These are phyloP conservation scores for Mirza zaza DNA, from an alignment of 2,113 vertebrate species.

Conservation along the genomic window DNA sequence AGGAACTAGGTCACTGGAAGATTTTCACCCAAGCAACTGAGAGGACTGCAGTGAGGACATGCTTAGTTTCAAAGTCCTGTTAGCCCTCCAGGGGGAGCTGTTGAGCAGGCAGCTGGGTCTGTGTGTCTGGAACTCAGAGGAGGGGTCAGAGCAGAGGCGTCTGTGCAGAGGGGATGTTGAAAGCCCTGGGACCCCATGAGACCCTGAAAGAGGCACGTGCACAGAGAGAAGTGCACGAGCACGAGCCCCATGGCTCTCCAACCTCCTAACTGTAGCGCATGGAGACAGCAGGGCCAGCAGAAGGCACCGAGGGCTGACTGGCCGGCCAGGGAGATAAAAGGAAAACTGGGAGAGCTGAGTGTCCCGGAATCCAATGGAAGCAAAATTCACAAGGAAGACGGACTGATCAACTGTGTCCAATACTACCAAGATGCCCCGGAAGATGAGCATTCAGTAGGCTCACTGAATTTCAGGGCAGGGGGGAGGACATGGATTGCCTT, in stretches of 20 bases:
- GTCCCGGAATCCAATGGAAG: neutral
- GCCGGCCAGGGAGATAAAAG: neutral
- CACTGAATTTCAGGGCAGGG: neutral
- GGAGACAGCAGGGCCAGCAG: neutral
- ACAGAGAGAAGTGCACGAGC: too few species aligned
- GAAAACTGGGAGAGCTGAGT: neutral
- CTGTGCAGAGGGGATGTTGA: too few species aligned
- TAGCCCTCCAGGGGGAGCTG: neutral
- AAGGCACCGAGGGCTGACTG: neutral
- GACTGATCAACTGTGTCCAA: neutral
- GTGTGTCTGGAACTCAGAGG: neutral
- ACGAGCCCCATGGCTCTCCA: too few species aligned
- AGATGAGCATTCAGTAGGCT: neutral
- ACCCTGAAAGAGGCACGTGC: too few species aligned
- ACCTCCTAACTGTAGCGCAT: neutral
- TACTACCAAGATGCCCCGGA: neutral
- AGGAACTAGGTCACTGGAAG: rapidly evolving
- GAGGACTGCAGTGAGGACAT: neutral
- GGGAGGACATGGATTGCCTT: neutral
- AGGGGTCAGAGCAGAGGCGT: too few species aligned
- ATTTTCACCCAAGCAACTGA: neutral
- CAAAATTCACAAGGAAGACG: neutral
- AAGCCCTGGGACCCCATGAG: too few species aligned
- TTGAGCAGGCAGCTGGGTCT: neutral
- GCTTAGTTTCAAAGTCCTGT: neutral